Percentiles rank a stretch among this genome's conserved stretches.
Evolutionary conservation across 2,888 invertebrate species (phyloP).

Genomic region (Trissolcus brochymenae): DNA sequence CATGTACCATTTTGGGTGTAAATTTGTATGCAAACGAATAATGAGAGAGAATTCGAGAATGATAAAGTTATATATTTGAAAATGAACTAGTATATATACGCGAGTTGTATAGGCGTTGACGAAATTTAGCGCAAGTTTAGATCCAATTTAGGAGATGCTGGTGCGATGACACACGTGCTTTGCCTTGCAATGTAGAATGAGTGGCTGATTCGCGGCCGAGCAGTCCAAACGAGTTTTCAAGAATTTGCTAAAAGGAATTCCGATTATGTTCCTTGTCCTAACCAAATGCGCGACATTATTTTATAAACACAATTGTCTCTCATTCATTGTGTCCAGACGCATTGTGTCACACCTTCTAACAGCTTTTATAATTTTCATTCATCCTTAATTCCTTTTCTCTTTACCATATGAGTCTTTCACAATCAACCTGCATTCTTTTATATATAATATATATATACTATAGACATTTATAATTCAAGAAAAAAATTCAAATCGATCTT

Average conservation of each 20-base stretch:
- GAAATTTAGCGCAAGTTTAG: conserved; percentile 57
- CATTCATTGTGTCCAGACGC: conserved; percentile 37
- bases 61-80: not conserved
- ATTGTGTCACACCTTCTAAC: conserved; percentile 35
- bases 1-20: too few relatives aligned
- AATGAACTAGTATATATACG: not conserved
- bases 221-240: conserved; percentile 72
- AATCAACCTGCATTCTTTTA: too few relatives aligned
- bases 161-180: conserved; percentile 61
- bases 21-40: too few relatives aligned
- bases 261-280: conserved; percentile 65
- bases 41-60: too few relatives aligned
- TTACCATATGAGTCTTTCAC: too few relatives aligned
- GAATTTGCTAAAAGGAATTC: conserved; percentile 72
- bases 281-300: conserved; percentile 45
- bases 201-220: conserved; percentile 64
- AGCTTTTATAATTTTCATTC: conserved; percentile 1
- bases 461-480: too few relatives aligned
- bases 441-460: too few relatives aligned
- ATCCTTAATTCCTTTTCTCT: too few relatives aligned
- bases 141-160: conserved; percentile 65
- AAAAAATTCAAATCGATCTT: not conserved
- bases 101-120: conserved; percentile 12
- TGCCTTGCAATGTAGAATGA: conserved; percentile 63
- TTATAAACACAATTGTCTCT: conserved; percentile 50